Base-by-base conservation (phyloP, 2,797 vertebrate genomes). In the Dromococcyx pavoninus region DNA sequence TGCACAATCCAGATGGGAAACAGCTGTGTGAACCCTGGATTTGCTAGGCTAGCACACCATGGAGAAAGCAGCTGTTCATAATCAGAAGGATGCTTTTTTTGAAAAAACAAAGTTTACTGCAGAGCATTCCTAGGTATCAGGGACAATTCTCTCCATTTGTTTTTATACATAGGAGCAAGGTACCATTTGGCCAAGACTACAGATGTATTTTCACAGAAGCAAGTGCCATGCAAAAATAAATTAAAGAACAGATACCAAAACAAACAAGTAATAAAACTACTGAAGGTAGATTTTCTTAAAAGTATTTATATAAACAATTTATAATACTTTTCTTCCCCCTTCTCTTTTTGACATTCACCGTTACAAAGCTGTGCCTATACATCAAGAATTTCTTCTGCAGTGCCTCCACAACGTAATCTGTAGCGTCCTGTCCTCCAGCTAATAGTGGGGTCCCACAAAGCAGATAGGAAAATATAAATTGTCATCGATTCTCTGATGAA, bases 401-500 rank as follows among this genome's bases (percentile, higher is more conserved):
- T 99, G 85, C 99, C 99, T 43, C 99, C 99, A 28, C 99, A 99
- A 92, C 99, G 99, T 89, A 99, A 97, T 18, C 99, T 98, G 97
- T 99, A 99, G 51, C 99, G 99, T 19, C 99, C 99, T 11, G 99
- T 99, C 96, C 99, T 98, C 99, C 99, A 99, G 98, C 99, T 99
- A 97, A 99, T 99, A 8, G 99, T 99, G 23, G 99, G 99, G 95
- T 99, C 99, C 99, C 99, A 99, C 58, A 99, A 98, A 22, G 99
- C 99, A 5, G 99, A 99, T 30, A 99, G 97, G 97, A 99, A 99
- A 96, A 99, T 99, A 97, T 99, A 99, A 95, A 99, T 98, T 4
- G 99, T 99, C 99, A 99, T 99, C 25, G 99, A 99, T 98, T 99
- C 99, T 39, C 99, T 97, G 98, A 99, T 99, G 98, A 99, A 99